Conservation (phyloP, 2,113 vertebrate genomes). For the Mobula birostris region DNA sequence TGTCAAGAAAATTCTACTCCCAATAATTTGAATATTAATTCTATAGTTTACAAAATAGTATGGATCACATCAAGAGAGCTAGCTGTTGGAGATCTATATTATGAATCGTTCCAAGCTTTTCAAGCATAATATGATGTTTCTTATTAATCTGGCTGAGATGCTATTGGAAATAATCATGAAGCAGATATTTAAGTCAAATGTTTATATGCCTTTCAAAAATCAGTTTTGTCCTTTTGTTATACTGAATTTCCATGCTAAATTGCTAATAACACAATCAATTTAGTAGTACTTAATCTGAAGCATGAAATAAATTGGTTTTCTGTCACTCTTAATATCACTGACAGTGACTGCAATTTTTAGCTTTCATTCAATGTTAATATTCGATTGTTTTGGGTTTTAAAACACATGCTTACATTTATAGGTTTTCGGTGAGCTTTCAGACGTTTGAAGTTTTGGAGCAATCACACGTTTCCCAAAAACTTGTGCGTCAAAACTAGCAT, state of each 20-base stretch:
- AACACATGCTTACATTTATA: slow-evolving; percentile 83
- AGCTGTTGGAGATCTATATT: background rate
- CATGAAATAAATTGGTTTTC: slow-evolving; percentile 53
- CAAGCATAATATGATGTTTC: background rate
- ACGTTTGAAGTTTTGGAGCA: slow-evolving; percentile 96
- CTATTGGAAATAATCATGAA: background rate
- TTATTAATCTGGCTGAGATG: background rate
- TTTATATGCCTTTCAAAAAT: slow-evolving; percentile 40
- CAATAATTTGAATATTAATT: slow-evolving; percentile 10
- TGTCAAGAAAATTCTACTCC: background rate
- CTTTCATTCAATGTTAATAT: slow-evolving; percentile 54
- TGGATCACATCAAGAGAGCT: background rate
- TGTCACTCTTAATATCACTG: slow-evolving; percentile 52
- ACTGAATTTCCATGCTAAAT: slow-evolving; percentile 49
- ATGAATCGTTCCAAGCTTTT: background rate
- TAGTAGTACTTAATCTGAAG: slow-evolving; percentile 47
- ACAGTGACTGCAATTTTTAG: slow-evolving; percentile 49
- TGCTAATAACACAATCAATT: slow-evolving; percentile 51
- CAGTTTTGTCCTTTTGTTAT: slow-evolving; percentile 51
- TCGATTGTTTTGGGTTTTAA: slow-evolving; percentile 47
- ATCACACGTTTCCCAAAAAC: slow-evolving; percentile 98
- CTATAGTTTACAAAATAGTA: background rate
- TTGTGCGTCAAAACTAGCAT: slow-evolving; percentile 98
- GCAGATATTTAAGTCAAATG: background rate
- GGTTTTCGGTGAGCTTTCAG: slow-evolving; percentile 97